Conservation (phyloP, 1,140 invertebrate species). For the Halictus rubicundus region DNA sequence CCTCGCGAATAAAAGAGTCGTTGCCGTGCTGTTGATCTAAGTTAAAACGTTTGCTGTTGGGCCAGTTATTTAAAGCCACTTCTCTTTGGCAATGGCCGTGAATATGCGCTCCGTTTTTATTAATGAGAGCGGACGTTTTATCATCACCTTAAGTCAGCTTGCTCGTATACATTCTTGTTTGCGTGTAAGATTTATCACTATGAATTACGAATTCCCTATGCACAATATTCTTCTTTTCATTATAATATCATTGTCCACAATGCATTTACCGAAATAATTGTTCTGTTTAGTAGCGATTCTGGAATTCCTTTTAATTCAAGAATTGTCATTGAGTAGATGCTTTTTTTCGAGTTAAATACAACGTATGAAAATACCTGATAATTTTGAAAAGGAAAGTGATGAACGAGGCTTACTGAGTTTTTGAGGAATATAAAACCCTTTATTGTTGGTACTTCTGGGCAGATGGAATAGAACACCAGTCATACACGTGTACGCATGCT, state of each 20-base stretch:
- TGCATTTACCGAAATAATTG: not conserved
- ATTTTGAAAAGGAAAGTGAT: not conserved
- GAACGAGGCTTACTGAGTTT: not conserved
- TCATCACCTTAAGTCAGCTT: not conserved
- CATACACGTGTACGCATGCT: slow-evolving; percentile 32
- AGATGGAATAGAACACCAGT: slow-evolving; percentile 5
- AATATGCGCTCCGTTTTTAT: not conserved
- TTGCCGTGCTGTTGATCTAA: slow-evolving; percentile 24
- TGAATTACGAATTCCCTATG: too few species aligned
- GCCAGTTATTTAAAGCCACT: slow-evolving; percentile 27
- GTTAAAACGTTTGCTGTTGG: slow-evolving; percentile 18
- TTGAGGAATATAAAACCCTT: not conserved
- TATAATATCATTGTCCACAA: not conserved
- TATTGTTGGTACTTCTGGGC: not conserved
- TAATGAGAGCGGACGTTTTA: slow-evolving; percentile 9
- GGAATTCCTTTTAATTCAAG: not conserved
- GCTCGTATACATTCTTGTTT: not conserved
- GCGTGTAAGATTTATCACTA: too few species aligned
- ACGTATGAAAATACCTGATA: not conserved
- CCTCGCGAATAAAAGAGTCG: not conserved
- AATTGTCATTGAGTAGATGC: not conserved
- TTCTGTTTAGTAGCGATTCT: not conserved
- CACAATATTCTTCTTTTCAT: not conserved
- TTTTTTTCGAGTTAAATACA: not conserved
- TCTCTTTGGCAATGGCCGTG: slow-evolving; percentile 23